Base-by-base conservation (phyloP, 2,113 vertebrate species). In the Sminthopsis crassicaudata region DNA sequence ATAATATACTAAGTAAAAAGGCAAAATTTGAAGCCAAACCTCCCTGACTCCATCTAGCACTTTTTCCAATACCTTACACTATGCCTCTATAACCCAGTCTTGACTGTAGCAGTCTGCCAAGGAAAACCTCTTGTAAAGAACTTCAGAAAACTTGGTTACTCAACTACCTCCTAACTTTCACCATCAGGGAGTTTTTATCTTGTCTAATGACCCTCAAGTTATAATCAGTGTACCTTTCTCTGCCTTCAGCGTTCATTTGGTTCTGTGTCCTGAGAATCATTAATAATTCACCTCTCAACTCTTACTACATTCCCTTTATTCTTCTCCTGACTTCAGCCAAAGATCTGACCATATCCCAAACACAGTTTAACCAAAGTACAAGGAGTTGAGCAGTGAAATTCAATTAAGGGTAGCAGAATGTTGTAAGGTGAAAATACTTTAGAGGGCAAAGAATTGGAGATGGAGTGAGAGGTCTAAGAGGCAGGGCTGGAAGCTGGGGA, bases 201-300 rank as follows among this genome's bases (percentile, higher is more conserved):
- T 23, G 36, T 42, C 67, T 84, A 84, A 42, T 84, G 19, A 84
- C n/a, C 42, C n/a, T 42, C n/a, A 42, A 84, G 19, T 7, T 42
- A 22, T 42, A 42, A 6, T 23, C 67, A 84, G 16, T 2, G 3
- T 42, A 36, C 1, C 60, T 67, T 36, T 2, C 57, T 76, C 67
- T 93, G 9, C n/a, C 8, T 0, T 36, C 50, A 30, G 27, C 60
- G 50, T 84, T 91, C 94, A 53, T 91, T 91, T 55, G 53, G 51
- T 90, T 95, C 50, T 57, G 4, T 57, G 55, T 95, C 89, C 92
- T 84, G 76, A 67, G 91, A 95, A 91, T 76, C 30, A 25, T 67
- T 94, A 95, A 51, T 95, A 42, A 96, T 91, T 96, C 67, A 92
- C 19, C 54, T 92, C 53, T 76, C 22, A 84, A n/a, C 76, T n/a